Conservation (phyloP, 2,797 vertebrate species). For the Dromococcyx pavoninus region DNA sequence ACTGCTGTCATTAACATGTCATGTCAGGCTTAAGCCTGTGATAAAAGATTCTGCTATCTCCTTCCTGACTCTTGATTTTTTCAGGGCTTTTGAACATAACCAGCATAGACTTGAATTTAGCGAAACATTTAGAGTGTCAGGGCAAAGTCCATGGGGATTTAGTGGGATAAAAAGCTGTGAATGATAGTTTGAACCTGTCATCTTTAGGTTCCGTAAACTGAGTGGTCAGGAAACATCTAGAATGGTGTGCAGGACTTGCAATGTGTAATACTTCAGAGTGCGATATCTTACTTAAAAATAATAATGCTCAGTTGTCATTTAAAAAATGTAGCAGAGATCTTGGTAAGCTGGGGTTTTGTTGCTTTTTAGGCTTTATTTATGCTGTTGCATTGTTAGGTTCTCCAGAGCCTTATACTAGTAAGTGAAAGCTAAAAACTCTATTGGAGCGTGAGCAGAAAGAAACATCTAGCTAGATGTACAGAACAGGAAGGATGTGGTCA, state of each 20-base stretch:
- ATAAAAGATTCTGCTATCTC: not conserved
- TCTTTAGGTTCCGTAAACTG: not conserved
- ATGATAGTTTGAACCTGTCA: not conserved
- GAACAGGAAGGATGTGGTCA: not conserved
- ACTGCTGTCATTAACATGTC: rapidly evolving
- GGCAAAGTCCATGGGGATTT: not conserved
- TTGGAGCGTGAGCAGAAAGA: not conserved
- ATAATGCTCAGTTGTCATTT: not conserved
- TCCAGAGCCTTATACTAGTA: not conserved
- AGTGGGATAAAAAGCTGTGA: not conserved
- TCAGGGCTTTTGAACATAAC: not conserved
- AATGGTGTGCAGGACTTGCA: not conserved
- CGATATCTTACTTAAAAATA: not conserved
- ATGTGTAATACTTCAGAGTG: not conserved
- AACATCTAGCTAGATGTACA: not conserved
- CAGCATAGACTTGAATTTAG: not conserved
- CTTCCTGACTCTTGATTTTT: not conserved
- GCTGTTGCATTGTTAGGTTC: not conserved
- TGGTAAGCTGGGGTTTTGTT: not conserved
- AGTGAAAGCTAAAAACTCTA: not conserved
- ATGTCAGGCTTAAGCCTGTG: not conserved
- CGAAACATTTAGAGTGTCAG: not conserved
- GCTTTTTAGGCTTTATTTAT: not conserved
- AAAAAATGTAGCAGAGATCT: not conserved
- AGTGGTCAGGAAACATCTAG: not conserved